Percentiles rank a stretch among this genome's conserved stretches.
These are phyloP conservation scores for Galago senegalensis DNA, from an alignment of 2,797 vertebrate species.

Conservation along the genomic window DNA sequence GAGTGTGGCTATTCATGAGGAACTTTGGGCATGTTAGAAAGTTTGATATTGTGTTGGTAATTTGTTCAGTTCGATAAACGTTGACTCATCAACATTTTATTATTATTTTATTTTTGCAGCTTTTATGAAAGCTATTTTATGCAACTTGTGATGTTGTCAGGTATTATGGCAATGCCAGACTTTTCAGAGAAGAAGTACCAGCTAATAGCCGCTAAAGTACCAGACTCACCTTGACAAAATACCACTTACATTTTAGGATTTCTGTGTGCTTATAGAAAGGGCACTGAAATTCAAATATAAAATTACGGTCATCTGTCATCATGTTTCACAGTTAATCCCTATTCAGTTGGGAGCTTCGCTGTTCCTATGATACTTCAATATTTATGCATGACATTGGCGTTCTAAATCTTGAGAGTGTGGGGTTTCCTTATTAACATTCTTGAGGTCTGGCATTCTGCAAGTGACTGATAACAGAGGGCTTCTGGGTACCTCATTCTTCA, in stretches of 20 bases:
- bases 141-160: not conserved
- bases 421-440: not conserved
- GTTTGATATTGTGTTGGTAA: not conserved
- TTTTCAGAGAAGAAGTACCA: slow-evolving; percentile 23
- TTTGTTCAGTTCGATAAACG: slow-evolving; percentile 44
- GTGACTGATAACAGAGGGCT: not conserved
- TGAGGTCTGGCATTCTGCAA: not conserved
- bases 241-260: not conserved
- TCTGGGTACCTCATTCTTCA: not conserved
- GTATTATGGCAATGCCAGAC: not conserved
- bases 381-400: not conserved
- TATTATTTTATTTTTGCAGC: too few species aligned
- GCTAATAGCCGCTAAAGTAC: slow-evolving; percentile 18
- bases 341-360: not conserved
- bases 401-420: not conserved
- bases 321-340: not conserved
- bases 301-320: not conserved
- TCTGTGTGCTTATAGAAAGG: accelerated
- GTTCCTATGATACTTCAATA: not conserved
- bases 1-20: not conserved
- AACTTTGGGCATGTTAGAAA: not conserved
- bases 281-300: not conserved
- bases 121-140: slow-evolving; percentile 16
- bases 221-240: not conserved
- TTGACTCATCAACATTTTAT: not conserved